These are phyloP conservation scores for Brassicogethes aeneus DNA, from an alignment of 2,888 invertebrate genomes.

Conservation along the genomic window DNA sequence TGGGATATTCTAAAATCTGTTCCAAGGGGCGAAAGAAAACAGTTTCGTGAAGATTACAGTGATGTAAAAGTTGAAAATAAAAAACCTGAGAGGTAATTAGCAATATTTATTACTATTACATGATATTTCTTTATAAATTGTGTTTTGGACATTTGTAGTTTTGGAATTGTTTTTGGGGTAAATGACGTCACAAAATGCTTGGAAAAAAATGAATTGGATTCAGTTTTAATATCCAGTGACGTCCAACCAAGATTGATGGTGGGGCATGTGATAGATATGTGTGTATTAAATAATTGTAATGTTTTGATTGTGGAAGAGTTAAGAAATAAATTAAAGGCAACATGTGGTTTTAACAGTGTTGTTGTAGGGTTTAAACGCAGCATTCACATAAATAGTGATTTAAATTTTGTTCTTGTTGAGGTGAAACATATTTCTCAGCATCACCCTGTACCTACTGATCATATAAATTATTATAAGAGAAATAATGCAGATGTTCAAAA, in stretches of 20 bases:
- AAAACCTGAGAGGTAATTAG: neutral
- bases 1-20: conserved; percentile 27
- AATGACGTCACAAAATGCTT: conserved; percentile 30
- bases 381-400: conserved; percentile 9
- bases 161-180: conserved; percentile 30
- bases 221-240: conserved; percentile 28
- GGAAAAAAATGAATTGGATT: conserved; percentile 22
- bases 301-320: conserved; percentile 27
- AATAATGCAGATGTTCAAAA: conserved; percentile 3
- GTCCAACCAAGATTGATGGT: conserved; percentile 31
- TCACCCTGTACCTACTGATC: conserved; percentile 24
- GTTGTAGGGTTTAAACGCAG: conserved; percentile 22
- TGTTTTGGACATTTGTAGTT: too few relatives aligned
- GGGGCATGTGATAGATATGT: conserved; percentile 31
- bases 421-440: conserved; percentile 15
- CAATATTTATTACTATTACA: neutral
- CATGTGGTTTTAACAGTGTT: conserved; percentile 26
- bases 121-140: neutral
- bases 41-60: conserved; percentile 12
- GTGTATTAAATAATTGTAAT: conserved; percentile 26
- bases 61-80: neutral
- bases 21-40: conserved; percentile 27
- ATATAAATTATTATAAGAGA: conserved; percentile 25
- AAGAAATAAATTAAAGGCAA: conserved; percentile 21
- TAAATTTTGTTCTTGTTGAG: conserved; percentile 10